phyloP scores from a whole-genome alignment of 2,113 vertebrate species.

The Delphinus delphis region DNA sequence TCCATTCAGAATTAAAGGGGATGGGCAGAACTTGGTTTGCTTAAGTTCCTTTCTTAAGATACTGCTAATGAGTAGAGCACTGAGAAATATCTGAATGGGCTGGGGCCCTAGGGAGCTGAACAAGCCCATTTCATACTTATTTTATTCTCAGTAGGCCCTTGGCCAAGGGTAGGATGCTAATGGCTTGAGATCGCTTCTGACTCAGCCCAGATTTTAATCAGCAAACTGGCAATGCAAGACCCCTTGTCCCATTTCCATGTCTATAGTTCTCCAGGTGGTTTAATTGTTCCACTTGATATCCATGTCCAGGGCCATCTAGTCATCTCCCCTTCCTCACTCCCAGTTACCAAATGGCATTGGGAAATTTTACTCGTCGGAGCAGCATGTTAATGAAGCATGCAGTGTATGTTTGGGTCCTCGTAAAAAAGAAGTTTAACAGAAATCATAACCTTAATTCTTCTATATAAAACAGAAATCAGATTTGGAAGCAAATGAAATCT shows the following conservation, averaged over 20 bases:
- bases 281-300: constrained; percentile 50
- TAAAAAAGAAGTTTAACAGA: background rate
- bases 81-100: constrained; percentile 23
- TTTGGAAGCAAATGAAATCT: constrained; percentile 70
- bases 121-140: constrained; percentile 39
- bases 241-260: constrained; percentile 26
- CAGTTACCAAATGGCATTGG: background rate
- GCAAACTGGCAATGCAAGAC: constrained; percentile 37
- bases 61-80: background rate
- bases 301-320: constrained; percentile 4
- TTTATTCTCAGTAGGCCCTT: constrained; percentile 38
- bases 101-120: background rate
- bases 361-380: constrained; percentile 34
- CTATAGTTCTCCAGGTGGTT: constrained; percentile 59
- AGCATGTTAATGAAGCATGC: constrained; percentile 54
- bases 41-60: constrained; percentile 18
- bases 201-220: constrained; percentile 67
- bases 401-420: constrained; percentile 42
- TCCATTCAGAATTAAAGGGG: constrained; percentile 16
- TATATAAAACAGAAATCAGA: constrained; percentile 63
- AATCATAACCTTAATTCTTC: constrained; percentile 55
- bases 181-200: constrained; percentile 52
- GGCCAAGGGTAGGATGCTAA: constrained; percentile 24
- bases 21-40: background rate
- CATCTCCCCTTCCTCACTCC: background rate